These are phyloP conservation scores for Penaeus chinensis DNA, from an alignment of 1,140 invertebrate species.

Conservation along the genomic window DNA sequence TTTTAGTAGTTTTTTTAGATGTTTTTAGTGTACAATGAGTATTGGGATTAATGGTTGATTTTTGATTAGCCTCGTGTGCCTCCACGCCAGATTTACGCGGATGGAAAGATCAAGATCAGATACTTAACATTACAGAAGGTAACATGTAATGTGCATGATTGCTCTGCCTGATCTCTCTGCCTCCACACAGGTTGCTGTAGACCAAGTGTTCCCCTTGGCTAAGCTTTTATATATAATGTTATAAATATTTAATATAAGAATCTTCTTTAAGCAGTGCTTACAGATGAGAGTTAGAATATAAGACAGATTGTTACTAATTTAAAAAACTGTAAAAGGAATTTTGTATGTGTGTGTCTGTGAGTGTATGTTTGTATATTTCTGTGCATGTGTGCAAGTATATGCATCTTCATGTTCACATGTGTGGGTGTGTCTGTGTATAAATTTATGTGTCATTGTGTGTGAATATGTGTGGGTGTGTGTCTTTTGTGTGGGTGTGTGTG, in stretches of 20 bases:
- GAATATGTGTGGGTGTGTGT: no score
- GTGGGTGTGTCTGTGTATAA: no score
- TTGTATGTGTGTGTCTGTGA: no score
- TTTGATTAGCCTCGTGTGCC: constrained; percentile 55
- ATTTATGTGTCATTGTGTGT: no score
- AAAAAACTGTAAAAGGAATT: no score
- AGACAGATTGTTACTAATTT: no score
- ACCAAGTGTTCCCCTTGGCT: constrained; percentile 40
- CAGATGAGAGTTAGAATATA: no score
- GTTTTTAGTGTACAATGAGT: neutral
- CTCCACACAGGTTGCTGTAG: constrained; percentile 35
- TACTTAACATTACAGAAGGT: constrained; percentile 58
- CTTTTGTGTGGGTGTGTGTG: no score
- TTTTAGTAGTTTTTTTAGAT: neutral
- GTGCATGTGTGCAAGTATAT: no score
- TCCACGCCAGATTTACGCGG: constrained; percentile 57
- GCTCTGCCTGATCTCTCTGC: constrained; percentile 52
- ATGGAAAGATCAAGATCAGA: constrained; percentile 61
- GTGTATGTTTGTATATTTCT: no score
- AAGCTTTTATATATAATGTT: constrained; percentile 15
- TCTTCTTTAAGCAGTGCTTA: no score
- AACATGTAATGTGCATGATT: constrained; percentile 54
- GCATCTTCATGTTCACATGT: no score
- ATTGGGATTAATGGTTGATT: constrained; percentile 43
- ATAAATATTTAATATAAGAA: neutral